Evolutionary conservation across 2,797 vertebrate genomes (phyloP), one percentile per base, ranked within the genome.

Genomic region (Enteromius afrohamiltoni): DNA sequence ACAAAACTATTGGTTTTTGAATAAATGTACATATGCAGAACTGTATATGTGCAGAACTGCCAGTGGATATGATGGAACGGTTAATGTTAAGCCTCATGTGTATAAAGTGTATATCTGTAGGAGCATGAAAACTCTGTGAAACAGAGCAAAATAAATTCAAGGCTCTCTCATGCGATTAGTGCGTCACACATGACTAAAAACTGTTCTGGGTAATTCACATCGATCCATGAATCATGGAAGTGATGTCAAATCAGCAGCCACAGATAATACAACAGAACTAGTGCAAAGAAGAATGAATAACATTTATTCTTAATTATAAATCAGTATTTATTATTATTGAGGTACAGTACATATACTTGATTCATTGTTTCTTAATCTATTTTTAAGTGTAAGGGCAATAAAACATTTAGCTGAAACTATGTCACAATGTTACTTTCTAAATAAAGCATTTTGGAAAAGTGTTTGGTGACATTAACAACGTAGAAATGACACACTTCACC

Each of bases 11-110:
- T 34, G 5, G 6, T 37, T 3, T 31, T 42, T 16, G 1, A 3
- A 34, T 31, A 31, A 31, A 34, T 34, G 31, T 34, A 34, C 31
- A 34, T 34, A 34, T 3, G 2, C 29, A 29, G 29, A 29, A 29
- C 29, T 29, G 29, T 29, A 29, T 29, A 29, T 34, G 17, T 19
- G 14, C 47, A 26, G 40, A 51, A 40, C 21, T 70, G 26, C 80
- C 71, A 23, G n/a, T 42, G 86, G 82, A 85, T 77, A 74, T 86
- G 4, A 53, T 40, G 87, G 68, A 40, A 78, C 26, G 77, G 85
- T 87, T 42, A 64, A 71, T 49, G 31, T 83, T 58, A 45, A 64
- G 26, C 83, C 77, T 83, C 55, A 8, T 64, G 55, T 79, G 75
- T 26, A 70, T 82, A 42, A 69, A n/a, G 26, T 77, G 34, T 6